Base-by-base conservation (phyloP, 64 coral and sea anemone species). In the Catalaphyllia jardinei region DNA sequence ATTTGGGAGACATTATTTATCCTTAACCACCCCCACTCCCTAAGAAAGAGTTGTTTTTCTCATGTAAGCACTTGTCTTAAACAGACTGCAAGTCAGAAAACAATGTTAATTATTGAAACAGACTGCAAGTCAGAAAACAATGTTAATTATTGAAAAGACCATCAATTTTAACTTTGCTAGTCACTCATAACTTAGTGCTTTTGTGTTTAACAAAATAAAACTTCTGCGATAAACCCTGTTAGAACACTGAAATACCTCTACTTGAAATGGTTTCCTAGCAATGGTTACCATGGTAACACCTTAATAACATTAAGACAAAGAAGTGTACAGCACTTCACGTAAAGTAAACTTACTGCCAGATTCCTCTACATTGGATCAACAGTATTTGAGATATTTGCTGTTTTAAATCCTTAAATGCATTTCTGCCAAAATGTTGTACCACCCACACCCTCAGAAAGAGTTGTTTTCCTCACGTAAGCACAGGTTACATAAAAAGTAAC, bases 401-500 rank as follows among this genome's bases (percentile, higher is more conserved):
- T 69, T 39, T 85, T 55, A 31, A 74, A 87, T 55, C 39, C 20
- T 51, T 50, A 24, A 13, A 20, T 51, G 42, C 52, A 54, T 54
- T 54, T 7, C 52, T 54, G 52, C 1, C 85, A 87, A 87, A 74
- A 30, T 57, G 16, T 74, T 54, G n/a, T 8, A 54, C 8, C 52
- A 8, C n/a, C n/a, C n/a, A 1, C 52, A 1, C 86, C 20, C 78
- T 27, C 18, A 24, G 52, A 82, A n/a, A n/a, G n/a, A n/a, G n/a
- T n/a, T n/a, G n/a, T n/a, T n/a, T n/a, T n/a, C n/a, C n/a, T n/a
- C n/a, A n/a, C n/a, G n/a, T n/a, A 90, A 31, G 88, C 77, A 72
- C 88, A 52, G 8, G 64, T 90, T 90, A 72, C 78, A 69, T 72
- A 80, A 33, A 72, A 59, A 69, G 71, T 72, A 90, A 90, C 78